Evolutionary conservation across 1,140 invertebrate genomes (phyloP).

Genomic region (Drosophila littoralis): DNA sequence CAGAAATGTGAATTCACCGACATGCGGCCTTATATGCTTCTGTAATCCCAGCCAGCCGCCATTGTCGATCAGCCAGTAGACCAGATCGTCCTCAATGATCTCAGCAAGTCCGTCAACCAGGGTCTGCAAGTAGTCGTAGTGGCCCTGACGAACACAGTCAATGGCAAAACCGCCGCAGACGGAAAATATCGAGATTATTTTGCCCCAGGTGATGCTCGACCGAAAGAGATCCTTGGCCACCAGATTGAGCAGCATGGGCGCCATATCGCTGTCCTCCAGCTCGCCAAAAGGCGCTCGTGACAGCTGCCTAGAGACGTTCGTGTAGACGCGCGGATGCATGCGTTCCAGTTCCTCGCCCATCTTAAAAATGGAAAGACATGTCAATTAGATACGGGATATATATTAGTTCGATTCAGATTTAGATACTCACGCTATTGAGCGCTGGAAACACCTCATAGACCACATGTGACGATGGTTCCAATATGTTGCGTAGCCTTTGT

Average conservation of each 20-base stretch:
- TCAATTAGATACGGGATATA: neutral
- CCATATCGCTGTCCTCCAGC: conserved; percentile 86
- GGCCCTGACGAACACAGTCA: conserved; percentile 89
- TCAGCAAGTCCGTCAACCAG: conserved; percentile 87
- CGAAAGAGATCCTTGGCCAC: conserved; percentile 87
- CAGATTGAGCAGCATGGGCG: conserved; percentile 86
- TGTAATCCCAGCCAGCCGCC: conserved; percentile 88
- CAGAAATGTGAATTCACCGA: conserved; percentile 74
- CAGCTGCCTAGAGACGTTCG: conserved; percentile 87
- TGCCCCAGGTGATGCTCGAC: conserved; percentile 88
- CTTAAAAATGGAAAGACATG: conserved; percentile 32
- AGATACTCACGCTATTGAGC: conserved; percentile 74
- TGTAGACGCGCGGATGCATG: conserved; percentile 88
- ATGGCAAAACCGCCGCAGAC: conserved; percentile 90
- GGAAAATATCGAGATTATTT: conserved; percentile 89
- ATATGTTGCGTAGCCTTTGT: conserved; percentile 76
- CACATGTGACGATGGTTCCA: conserved; percentile 78
- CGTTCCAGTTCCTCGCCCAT: conserved; percentile 86
- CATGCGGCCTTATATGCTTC: conserved; percentile 72
- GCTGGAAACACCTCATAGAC: conserved; percentile 83
- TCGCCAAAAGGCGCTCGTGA: conserved; percentile 85
- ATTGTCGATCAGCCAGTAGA: conserved; percentile 88
- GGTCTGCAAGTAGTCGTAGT: conserved; percentile 87
- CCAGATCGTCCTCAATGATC: conserved; percentile 88
- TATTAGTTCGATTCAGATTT: too few species aligned